phyloP scores from a whole-genome alignment of 2,113 vertebrate species.

The Anser cygnoides region DNA sequence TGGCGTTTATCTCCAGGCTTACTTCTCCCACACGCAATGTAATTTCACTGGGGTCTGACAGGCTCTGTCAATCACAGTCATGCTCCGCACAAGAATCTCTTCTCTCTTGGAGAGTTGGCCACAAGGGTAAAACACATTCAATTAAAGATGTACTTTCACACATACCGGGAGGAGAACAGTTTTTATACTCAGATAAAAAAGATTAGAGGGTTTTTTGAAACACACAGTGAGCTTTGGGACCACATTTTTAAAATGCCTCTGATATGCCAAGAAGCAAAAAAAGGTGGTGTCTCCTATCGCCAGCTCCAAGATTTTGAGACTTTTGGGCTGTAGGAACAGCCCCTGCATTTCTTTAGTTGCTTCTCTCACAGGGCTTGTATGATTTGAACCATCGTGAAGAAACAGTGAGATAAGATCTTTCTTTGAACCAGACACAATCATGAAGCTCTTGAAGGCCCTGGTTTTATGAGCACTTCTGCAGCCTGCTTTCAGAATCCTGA shows the following conservation, averaged over 20 bases:
- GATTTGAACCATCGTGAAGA: neutral
- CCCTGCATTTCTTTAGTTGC: neutral
- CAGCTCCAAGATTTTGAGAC: neutral
- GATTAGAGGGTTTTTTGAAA: neutral
- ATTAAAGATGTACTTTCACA: neutral
- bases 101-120: neutral
- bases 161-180: neutral
- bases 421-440: neutral
- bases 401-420: neutral
- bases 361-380: neutral
- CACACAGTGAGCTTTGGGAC: neutral
- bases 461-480: neutral
- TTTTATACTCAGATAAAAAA: neutral
- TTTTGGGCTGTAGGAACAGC: neutral
- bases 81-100: neutral
- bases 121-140: neutral
- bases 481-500: neutral
- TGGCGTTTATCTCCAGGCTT: neutral
- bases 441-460: neutral
- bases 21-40: neutral
- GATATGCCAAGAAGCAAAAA: neutral
- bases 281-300: fast-evolving
- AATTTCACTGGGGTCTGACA: neutral
- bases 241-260: neutral
- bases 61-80: constrained; percentile 13